These are phyloP conservation scores for Diplodus puntazzo DNA, from an alignment of 2,797 vertebrate genomes.

Conservation along the genomic window DNA sequence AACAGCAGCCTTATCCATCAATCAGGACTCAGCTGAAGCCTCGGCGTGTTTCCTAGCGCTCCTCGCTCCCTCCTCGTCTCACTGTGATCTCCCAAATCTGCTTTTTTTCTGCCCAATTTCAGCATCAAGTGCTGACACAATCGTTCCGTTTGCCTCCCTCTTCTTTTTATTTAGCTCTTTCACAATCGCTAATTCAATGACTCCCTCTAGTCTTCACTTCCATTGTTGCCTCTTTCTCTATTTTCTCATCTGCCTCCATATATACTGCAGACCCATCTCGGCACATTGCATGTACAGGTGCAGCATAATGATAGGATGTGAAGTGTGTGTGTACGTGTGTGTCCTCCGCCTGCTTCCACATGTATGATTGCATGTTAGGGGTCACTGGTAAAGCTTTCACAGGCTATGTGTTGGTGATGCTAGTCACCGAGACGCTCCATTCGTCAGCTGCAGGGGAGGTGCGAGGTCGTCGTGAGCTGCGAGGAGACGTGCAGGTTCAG, in stretches of 20 bases:
- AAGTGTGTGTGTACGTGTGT: slow-evolving; percentile 12
- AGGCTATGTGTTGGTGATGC: slow-evolving; percentile 54
- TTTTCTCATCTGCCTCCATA: neutral
- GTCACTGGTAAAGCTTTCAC: slow-evolving; percentile 41
- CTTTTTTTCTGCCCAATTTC: neutral
- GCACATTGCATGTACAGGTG: slow-evolving; percentile 46
- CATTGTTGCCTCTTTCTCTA: neutral
- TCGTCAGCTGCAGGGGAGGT: slow-evolving; percentile 42
- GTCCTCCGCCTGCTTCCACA: slow-evolving; percentile 39
- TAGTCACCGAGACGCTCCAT: slow-evolving; percentile 41
- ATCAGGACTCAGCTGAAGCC: neutral
- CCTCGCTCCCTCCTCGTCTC: neutral
- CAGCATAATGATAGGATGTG: slow-evolving; percentile 24
- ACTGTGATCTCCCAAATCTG: slow-evolving; percentile 54
- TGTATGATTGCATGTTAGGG: slow-evolving; percentile 36
- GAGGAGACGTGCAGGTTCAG: slow-evolving; percentile 2
- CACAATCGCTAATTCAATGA: neutral
- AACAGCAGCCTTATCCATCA: neutral
- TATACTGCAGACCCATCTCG: neutral
- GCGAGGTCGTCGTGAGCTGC: slow-evolving; percentile 45
- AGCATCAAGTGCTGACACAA: slow-evolving; percentile 63
- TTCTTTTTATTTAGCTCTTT: neutral
- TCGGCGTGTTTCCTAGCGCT: neutral
- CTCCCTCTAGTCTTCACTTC: slow-evolving; percentile 17
- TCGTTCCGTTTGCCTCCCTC: slow-evolving; percentile 37